phyloP scores from a whole-genome alignment of 2,113 vertebrate genomes.

The Pan troglodytes region NHGRI_mPanTro3-v2.1_pri NC_072402.2:86094001-86094500 shows the following conservation, averaged over 20 bases:
- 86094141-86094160: not conserved
- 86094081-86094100: not conserved
- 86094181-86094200: not conserved
- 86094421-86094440: too few relatives aligned
- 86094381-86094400: too few relatives aligned
- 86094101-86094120: not conserved
- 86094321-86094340: not conserved
- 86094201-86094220: not conserved
- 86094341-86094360: too few relatives aligned
- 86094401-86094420: too few relatives aligned
- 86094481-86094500: too few relatives aligned
- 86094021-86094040: not conserved
- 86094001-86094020: not conserved
- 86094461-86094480: too few relatives aligned
- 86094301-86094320: not conserved
- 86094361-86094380: too few relatives aligned
- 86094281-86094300: not conserved
- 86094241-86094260: not conserved
- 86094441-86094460: too few relatives aligned
- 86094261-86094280: not conserved
- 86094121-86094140: not conserved
- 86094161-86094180: not conserved
- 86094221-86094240: fast-evolving
- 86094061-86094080: not conserved
- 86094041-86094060: not conserved